phyloP scores from a whole-genome alignment of 2,797 vertebrate genomes.

The Ctenochaetus hawaiiensis region DNA sequence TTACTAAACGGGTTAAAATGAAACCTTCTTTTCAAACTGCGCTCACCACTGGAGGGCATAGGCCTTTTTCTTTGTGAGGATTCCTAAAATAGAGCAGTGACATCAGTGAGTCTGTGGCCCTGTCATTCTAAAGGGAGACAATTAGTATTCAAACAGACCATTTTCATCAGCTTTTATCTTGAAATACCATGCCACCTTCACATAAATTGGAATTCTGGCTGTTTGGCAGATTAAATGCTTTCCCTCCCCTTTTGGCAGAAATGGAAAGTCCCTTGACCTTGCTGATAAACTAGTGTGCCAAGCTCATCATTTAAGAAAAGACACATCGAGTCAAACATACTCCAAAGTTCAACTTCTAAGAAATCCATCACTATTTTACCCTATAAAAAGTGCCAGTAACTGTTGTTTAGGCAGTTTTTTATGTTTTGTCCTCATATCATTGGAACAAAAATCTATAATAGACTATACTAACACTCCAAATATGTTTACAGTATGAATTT shows the following conservation, averaged over 20 bases:
- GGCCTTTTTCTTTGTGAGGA: constrained; percentile 40
- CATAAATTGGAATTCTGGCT: constrained; percentile 67
- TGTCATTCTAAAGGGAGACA: constrained; percentile 59
- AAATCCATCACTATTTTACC: constrained; percentile 29
- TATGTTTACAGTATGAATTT: not conserved
- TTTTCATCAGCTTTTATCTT: constrained; percentile 74
- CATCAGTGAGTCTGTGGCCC: constrained; percentile 55
- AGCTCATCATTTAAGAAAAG: constrained; percentile 59
- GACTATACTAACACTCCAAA: not conserved
- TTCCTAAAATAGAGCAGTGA: constrained; percentile 69
- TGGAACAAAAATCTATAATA: constrained; percentile 2
- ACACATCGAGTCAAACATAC: constrained; percentile 12
- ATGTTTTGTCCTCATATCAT: constrained; percentile 7
- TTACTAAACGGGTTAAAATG: constrained; percentile 64
- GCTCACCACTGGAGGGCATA: constrained; percentile 67
- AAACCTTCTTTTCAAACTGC: constrained; percentile 53
- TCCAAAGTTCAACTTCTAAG: constrained; percentile 31
- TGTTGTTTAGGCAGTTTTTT: constrained; percentile 1
- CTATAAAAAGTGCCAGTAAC: constrained; percentile 5
- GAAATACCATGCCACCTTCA: constrained; percentile 65
- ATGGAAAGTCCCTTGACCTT: constrained; percentile 64
- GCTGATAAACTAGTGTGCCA: constrained; percentile 64
- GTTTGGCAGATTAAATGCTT: constrained; percentile 61
- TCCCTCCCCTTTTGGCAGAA: constrained; percentile 26
- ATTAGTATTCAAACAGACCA: constrained; percentile 67